Conservation (phyloP, 1,140 invertebrate species). For the Lamellibrachia luymesi region DNA sequence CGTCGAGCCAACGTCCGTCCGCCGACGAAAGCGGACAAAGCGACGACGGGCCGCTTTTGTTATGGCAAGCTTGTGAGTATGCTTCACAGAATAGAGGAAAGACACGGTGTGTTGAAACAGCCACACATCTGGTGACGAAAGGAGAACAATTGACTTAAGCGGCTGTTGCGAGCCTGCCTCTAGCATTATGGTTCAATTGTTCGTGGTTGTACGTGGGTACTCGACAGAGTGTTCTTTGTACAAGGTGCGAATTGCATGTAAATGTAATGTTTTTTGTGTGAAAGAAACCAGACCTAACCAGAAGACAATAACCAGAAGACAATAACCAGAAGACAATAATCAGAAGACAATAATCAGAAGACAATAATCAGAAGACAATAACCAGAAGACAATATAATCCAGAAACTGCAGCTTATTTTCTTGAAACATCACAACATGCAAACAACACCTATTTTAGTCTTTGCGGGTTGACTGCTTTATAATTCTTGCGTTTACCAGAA, state of each 20-base stretch:
- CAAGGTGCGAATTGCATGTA: background rate
- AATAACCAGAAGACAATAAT: background rate
- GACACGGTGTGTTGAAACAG: background rate
- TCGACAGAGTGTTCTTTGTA: background rate
- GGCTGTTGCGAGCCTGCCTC: background rate
- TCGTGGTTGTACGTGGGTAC: background rate
- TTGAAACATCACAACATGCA: background rate
- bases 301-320: background rate
- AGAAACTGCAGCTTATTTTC: background rate
- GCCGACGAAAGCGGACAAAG: background rate
- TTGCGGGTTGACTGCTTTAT: too few relatives aligned
- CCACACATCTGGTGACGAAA: background rate
- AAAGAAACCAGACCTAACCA: background rate
- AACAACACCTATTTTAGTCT: too few relatives aligned
- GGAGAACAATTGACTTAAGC: background rate
- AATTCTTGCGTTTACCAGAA: too few relatives aligned
- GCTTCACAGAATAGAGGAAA: background rate
- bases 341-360: background rate
- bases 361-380: background rate
- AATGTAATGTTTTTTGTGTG: background rate
- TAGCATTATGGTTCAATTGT: background rate
- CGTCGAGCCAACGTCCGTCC: background rate
- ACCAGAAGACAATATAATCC: background rate
- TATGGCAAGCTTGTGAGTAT: background rate
- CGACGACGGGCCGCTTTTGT: background rate